Evolutionary conservation across 2,113 vertebrate genomes (phyloP), one percentile per base, ranked within the genome.

Genomic region (Dinomys branickii): DNA sequence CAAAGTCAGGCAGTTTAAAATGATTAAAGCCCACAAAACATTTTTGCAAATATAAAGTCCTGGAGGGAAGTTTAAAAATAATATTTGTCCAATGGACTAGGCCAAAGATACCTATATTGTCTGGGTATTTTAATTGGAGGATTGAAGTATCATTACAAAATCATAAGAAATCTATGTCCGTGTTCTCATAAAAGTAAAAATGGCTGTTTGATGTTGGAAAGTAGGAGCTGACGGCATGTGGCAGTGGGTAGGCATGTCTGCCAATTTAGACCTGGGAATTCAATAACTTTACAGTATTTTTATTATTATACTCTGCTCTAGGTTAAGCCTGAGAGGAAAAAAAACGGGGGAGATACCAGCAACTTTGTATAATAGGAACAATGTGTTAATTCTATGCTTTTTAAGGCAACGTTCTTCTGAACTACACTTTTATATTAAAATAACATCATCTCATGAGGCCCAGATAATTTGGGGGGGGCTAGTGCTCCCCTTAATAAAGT

Each of bases 51-150:
- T 96, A 97, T 83, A 95, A 96, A 97, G 83, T 95, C 92, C 96
- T 97, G 96, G 95, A 97, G 95, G 94, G 95, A 95, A 85, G 52
- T 73, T 94, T 97, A 97, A 88, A 94, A 92, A 97, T 97, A 98
- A 97, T 96, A 97, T 97, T 98, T 97, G 96, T 95, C 77, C 94
- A 97, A 52, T 52, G 78, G 83, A 89, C 61, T 17, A 44, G 78
- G 97, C 97, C 97, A 97, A 97, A 95, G 92, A 95, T 95, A 96
- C 94, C 96, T 88, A 95, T 97, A 96, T 96, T 98, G 96, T 97
- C 97, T 98, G 94, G 92, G 95, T 94, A 98, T 97, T 98, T 97
- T 97, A 97, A 97, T 94, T 97, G 96, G 96, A 94, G 91, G 90
- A 86, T 63, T 97, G 95, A 85, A 97, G 91, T 58, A 90, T 95